phyloP scores from a whole-genome alignment of 2,888 invertebrate genomes.

The Eudasyphora cyanicolor region DNA sequence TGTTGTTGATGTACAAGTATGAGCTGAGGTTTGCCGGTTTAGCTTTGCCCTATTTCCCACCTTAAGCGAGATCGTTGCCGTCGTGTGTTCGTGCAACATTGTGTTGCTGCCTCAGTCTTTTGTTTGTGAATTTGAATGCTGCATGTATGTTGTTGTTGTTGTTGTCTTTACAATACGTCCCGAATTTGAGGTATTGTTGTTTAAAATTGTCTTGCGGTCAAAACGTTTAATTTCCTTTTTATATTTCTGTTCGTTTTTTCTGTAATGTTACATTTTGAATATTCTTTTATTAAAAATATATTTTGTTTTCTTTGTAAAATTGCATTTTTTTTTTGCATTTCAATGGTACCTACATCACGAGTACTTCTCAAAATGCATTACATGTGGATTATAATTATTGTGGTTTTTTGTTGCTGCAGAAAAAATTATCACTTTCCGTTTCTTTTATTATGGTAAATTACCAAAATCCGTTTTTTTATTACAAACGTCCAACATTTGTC shows the following conservation, averaged over 20 bases:
- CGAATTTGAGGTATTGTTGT: conserved; percentile 58
- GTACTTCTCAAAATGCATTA: conserved; percentile 39
- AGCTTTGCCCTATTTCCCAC: background rate
- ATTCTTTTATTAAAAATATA: conserved; percentile 35
- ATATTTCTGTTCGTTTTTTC: conserved; percentile 26
- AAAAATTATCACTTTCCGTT: conserved; percentile 69
- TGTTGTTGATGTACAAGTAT: conserved; percentile 5
- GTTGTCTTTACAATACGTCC: conserved; percentile 50
- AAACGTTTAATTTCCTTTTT: conserved; percentile 75
- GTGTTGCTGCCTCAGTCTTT: too few species aligned
- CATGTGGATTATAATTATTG: conserved; percentile 63
- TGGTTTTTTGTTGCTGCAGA: conserved; percentile 54
- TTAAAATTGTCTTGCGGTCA: conserved; percentile 78
- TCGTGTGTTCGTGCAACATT: conserved; percentile 45
- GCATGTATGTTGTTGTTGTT: conserved; percentile 49
- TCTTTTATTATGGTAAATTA: conserved; percentile 64
- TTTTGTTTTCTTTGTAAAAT: conserved; percentile 41
- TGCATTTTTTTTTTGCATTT: conserved; percentile 18
- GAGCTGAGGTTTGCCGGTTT: background rate
- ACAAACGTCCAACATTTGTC: conserved; percentile 48
- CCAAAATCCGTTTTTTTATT: conserved; percentile 4
- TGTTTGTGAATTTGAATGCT: background rate
- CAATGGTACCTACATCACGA: conserved; percentile 27
- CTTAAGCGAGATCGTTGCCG: background rate
- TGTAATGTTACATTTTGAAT: conserved; percentile 52